phyloP scores from a whole-genome alignment of 2,113 vertebrate genomes.

The Myrmecobius fasciatus region DNA sequence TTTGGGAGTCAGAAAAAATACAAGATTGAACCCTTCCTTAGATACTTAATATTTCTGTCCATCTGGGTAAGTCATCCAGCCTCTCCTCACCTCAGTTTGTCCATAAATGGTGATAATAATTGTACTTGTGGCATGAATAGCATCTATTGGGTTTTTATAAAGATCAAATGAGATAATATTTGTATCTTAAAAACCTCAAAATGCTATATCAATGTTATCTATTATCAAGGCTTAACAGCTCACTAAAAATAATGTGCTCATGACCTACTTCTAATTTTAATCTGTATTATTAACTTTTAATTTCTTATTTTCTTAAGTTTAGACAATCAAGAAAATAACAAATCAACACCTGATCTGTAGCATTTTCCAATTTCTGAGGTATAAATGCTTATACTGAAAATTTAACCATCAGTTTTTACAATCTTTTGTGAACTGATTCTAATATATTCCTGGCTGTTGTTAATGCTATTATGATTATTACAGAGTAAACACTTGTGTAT shows the following conservation, averaged over 20 bases:
- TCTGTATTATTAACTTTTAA: background rate
- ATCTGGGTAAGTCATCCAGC: background rate
- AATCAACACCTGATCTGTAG: background rate
- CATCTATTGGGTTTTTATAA: background rate
- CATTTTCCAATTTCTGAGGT: background rate
- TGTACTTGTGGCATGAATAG: background rate
- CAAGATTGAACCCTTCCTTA: background rate
- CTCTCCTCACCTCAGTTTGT: background rate
- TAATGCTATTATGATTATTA: background rate
- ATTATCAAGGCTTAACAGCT: background rate
- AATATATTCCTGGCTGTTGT: background rate
- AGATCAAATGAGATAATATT: background rate
- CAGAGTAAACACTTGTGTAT: background rate
- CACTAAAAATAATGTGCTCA: background rate
- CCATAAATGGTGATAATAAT: background rate
- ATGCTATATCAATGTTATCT: background rate
- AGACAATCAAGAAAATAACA: background rate
- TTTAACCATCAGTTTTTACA: background rate
- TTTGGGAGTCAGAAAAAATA: background rate
- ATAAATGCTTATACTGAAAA: background rate
- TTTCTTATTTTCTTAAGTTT: background rate
- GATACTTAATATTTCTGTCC: background rate
- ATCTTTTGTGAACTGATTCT: background rate
- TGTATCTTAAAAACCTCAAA: background rate
- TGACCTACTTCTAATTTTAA: background rate